Base-by-base conservation (phyloP, 37 sponge, comb jelly and placozoan genomes). In the Aplysina aerophoba region DNA sequence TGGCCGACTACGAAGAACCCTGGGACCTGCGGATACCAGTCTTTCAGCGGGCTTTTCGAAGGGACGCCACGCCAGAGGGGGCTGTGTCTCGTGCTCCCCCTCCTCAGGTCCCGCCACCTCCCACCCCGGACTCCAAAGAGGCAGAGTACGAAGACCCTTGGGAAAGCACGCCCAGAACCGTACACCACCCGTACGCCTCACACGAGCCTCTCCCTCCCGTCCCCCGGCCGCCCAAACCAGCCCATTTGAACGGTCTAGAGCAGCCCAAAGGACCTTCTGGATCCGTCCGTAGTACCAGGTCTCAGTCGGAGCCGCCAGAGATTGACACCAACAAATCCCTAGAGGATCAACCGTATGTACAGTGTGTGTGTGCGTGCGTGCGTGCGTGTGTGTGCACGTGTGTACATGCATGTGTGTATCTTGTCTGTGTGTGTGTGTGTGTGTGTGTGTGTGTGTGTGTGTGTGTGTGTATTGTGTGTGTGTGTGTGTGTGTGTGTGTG, bases 81-180 rank as follows among this genome's bases (percentile, higher is more conserved):
- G 33, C 60, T 57, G 27, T 21, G 35, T 34, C 19, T 21, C 19
- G 72, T 40, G 8, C 38, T 55, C 17, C 55, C 77, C 36, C 79
- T 80, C 65, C 88, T 12, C 83, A 82, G 15, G 82, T 78, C 34
- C 34, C 33, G 15, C 40, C 73, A 33, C 78, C 86, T 3, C 55
- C 89, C 14, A 80, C 87, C 0, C 81, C 38, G 37, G 80, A 55
- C 16, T 54, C 79, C 5, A 41, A 56, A 27, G 86, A 88, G 1
- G 65, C 80, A 25, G 94, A 93, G 22, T 93, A 93, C 62, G 94
- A 90, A 25, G 84, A 83, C n/a, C 94, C 94, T 20, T 93, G 94
- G 94, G 94, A 93, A 24, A 81, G 59, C 0, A 80, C 37, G 59
- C 17, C 8, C 19, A 80, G 38, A 56, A 15, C 59, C 12, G 24